Conservation (phyloP, 92 coral and sea anemone species). For the Parazoanthus darwini region DNA sequence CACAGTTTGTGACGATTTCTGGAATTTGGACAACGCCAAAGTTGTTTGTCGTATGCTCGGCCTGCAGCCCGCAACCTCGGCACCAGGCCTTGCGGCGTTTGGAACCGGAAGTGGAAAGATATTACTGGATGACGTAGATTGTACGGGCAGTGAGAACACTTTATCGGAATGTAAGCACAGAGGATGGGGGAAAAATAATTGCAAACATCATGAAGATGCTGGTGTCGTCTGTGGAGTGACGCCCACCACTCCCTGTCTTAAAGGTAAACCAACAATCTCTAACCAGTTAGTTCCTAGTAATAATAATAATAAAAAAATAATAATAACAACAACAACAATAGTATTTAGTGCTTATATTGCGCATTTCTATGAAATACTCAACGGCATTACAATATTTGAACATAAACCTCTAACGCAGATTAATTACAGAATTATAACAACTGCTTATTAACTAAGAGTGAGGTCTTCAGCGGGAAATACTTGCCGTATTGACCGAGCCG, state of each 20-base stretch:
- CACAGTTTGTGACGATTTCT: conserved; percentile 28
- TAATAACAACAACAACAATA: not conserved
- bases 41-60: conserved; percentile 47
- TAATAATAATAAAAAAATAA: too few species aligned
- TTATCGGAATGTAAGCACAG: conserved; percentile 27
- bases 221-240: conserved; percentile 17
- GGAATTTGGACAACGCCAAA: conserved; percentile 34
- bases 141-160: conserved; percentile 38
- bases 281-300: not conserved
- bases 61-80: conserved; percentile 14
- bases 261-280: not conserved
- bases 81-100: conserved; percentile 14
- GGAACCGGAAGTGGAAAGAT: conserved; percentile 38
- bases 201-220: conserved; percentile 16
- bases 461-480: too few species aligned
- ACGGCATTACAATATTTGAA: not conserved
- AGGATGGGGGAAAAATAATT: conserved; percentile 30
- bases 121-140: conserved; percentile 29
- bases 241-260: not conserved
- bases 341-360: too few species aligned
- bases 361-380: too few species aligned
- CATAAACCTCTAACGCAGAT: too few species aligned
- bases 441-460: too few species aligned
- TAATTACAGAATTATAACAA: too few species aligned
- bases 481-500: too few species aligned